phyloP scores from a whole-genome alignment of 2,113 vertebrate species.

The Irena cyanogastra region DNA sequence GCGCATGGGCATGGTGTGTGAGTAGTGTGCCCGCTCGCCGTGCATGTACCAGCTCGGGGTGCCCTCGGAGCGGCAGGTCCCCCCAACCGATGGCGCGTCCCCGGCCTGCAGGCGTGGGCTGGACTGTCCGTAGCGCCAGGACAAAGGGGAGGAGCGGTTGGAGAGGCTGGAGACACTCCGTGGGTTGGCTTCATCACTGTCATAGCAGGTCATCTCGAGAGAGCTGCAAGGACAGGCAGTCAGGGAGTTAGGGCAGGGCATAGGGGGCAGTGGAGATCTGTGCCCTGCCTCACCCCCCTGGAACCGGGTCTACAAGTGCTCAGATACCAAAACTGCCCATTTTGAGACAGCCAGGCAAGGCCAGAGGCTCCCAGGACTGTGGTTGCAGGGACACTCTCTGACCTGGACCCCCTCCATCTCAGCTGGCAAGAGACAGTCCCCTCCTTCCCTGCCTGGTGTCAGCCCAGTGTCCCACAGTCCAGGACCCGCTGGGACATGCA shows the following conservation, averaged over 20 bases:
- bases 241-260: background rate
- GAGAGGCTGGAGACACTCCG: constrained; percentile 89
- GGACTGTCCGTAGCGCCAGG: constrained; percentile 92
- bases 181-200: constrained; percentile 89
- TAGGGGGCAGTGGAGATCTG: accelerated
- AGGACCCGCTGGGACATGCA: background rate
- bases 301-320: background rate
- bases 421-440: background rate
- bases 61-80: constrained; percentile 78
- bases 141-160: constrained; percentile 91
- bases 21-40: constrained; percentile 80
- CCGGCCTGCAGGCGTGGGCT: constrained; percentile 93
- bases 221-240: constrained; percentile 67
- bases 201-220: constrained; percentile 86
- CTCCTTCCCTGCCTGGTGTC: background rate
- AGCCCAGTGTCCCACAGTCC: background rate
- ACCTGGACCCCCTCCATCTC: background rate
- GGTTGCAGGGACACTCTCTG: accelerated
- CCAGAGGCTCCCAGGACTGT: background rate
- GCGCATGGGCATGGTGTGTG: constrained; percentile 90
- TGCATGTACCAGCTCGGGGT: constrained; percentile 74
- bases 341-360: background rate
- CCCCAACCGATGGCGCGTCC: constrained; percentile 88
- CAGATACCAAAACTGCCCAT: background rate
- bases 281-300: background rate